Percentiles rank a stretch among this genome's conserved stretches.
These are phyloP conservation scores for Oligia latruncula DNA, from an alignment of 2,888 invertebrate genomes.

Conservation along the genomic window DNA sequence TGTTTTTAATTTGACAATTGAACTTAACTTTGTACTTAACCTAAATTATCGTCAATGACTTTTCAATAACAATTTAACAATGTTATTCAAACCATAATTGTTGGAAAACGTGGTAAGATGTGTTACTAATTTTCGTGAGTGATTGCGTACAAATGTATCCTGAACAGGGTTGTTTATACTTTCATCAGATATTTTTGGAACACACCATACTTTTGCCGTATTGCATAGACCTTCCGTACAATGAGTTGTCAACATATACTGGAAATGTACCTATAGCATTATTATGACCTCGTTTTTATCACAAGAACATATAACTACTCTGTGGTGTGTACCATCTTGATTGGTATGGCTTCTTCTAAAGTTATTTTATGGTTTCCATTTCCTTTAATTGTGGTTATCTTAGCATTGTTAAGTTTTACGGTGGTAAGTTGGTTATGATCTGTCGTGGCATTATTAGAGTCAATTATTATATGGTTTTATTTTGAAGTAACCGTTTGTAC, in stretches of 20 bases:
- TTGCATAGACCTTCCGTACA: background rate
- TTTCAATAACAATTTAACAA: background rate
- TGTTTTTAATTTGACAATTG: background rate
- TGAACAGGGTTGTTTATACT: background rate
- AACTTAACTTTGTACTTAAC: background rate
- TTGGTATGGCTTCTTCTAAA: constrained; percentile 37
- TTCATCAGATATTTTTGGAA: background rate
- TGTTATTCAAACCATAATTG: background rate
- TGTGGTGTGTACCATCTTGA: constrained; percentile 9
- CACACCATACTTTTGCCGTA: background rate
- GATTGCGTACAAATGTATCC: background rate
- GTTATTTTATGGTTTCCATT: constrained; percentile 52
- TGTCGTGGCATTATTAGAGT: constrained; percentile 9
- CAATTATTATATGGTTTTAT: constrained; percentile 5
- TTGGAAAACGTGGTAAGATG: background rate
- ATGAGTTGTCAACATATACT: constrained; percentile 2
- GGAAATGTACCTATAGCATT: background rate
- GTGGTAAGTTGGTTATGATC: constrained; percentile 5
- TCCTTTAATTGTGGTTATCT: constrained; percentile 40
- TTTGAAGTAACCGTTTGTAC: background rate
- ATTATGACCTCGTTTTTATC: background rate
- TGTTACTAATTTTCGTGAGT: background rate
- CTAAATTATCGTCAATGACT: background rate
- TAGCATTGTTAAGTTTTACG: constrained; percentile 31
- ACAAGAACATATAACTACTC: background rate